Base-by-base conservation (phyloP, 2,797 vertebrate genomes). In the Falco biarmicus region DNA sequence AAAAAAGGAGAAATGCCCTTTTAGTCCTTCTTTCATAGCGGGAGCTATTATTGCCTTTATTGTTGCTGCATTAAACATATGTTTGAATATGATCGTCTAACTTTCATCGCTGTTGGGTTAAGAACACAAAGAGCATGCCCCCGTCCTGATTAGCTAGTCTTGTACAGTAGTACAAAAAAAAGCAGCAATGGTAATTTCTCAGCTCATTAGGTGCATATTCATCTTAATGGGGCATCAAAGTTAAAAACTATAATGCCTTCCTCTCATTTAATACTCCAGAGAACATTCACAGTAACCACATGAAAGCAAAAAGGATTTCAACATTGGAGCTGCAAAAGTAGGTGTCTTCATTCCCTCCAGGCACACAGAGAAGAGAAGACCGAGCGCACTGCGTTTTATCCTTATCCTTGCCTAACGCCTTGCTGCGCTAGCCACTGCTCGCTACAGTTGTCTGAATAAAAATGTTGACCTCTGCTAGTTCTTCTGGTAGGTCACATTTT, bases 131-230 rank as follows among this genome's bases (percentile, higher is more conserved):
- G 86, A 95, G 84, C 63, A 26, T 68, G 84, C 32, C 90, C 69
- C 59, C 1, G 0, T 89, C 84, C 87, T 96, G 96, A 96, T 97
- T 86, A 97, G 93, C 68, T 78, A 17, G 75, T 77, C 91, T 84
- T 95, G 74, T 83, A 39, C 59, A 82, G 76, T 32, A 90, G 54
- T 64, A 82, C 56, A 65, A 68, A 93, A 88, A 84, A 95, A 92
- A 81, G 57, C 43, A 89, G 85, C 87, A 65, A 6, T 37, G 78
- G 95, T 94, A 97, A 98, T 98, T 98, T 98, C 92, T 97, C 95
- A 97, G 97, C 96, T 98, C 98, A 98, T 98, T 98, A 97, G 97
- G 84, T 97, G 84, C 92, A 95, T 95, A 97, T 97, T 98, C 97
- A 94, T 98, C 96, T 95, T 98, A 98, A 98, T 97, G 96, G 97